Percentiles rank a stretch among this genome's conserved stretches.
phyloP scores from a whole-genome alignment of 1,140 invertebrate genomes.

The Ceratitis capitata region DNA sequence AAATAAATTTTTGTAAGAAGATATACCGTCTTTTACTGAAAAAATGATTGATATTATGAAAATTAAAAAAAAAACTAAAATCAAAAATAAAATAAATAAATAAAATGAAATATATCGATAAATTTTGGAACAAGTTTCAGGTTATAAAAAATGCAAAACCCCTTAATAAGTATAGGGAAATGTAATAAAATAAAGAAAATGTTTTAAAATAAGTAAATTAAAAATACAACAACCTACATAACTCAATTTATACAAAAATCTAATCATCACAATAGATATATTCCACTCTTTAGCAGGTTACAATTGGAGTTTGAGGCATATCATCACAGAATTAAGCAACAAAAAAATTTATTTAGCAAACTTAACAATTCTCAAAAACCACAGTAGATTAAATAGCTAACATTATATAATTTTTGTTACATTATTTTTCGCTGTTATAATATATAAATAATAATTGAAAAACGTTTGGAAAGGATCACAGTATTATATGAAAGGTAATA shows the following conservation, averaged over 20 bases:
- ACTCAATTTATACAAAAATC: not conserved
- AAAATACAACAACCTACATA: not conserved
- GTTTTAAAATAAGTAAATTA: not conserved
- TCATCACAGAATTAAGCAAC: not conserved
- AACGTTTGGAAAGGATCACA: not conserved
- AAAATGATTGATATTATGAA: too few relatives aligned
- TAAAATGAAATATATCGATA: too few relatives aligned
- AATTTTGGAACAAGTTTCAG: too few relatives aligned
- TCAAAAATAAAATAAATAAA: too few relatives aligned
- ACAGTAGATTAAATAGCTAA: not conserved
- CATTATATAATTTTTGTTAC: slow-evolving; percentile 5
- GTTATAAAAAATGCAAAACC: too few relatives aligned
- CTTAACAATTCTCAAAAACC: slow-evolving; percentile 12
- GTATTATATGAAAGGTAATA: not conserved
- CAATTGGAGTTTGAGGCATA: not conserved
- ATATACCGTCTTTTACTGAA: too few relatives aligned
- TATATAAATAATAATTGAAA: not conserved
- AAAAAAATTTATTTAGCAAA: slow-evolving; percentile 25
- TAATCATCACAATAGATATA: not conserved
- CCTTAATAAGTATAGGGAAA: too few relatives aligned
- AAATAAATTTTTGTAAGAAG: too few relatives aligned
- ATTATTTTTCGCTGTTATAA: not conserved
- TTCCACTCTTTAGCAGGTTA: not conserved
- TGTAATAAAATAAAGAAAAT: too few relatives aligned
- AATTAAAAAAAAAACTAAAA: too few relatives aligned